phyloP scores from a whole-genome alignment of 2,888 invertebrate genomes.

The Heliothis peltigera region DNA sequence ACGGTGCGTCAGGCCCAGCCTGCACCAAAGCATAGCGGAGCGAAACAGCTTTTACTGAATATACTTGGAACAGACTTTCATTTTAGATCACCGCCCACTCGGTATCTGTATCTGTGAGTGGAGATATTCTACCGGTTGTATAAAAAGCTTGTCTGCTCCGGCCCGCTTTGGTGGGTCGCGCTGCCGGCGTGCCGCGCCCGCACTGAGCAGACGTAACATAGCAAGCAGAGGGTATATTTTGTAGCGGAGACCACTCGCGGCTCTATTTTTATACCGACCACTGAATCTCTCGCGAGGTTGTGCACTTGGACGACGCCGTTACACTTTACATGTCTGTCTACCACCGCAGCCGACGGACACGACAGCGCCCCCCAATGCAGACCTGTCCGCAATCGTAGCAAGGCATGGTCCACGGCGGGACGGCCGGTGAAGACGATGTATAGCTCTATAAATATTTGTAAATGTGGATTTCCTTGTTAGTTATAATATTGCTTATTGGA shows the following conservation, averaged over 20 bases:
- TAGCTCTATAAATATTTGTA: conserved; percentile 50
- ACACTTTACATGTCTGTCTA: conserved; percentile 53
- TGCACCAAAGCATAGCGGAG: too few species aligned
- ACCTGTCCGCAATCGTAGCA: conserved; percentile 7
- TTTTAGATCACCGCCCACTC: too few species aligned
- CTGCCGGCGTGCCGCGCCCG: conserved; percentile 3
- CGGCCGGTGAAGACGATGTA: conserved; percentile 32
- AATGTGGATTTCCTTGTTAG: conserved; percentile 50
- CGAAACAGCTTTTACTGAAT: too few species aligned
- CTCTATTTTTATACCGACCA: conserved; percentile 84
- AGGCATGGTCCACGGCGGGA: conserved; percentile 25
- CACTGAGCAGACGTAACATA: conserved; percentile 56
- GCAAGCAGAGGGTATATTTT: conserved; percentile 74
- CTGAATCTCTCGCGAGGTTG: conserved; percentile 70
- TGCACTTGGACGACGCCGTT: conserved; percentile 60
- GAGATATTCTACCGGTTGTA: too few species aligned
- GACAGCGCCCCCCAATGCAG: neutral
- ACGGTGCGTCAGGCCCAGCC: too few species aligned
- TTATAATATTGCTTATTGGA: conserved; percentile 33
- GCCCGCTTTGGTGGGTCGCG: too few species aligned
- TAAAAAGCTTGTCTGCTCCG: too few species aligned
- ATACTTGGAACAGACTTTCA: too few species aligned
- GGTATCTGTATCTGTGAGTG: too few species aligned
- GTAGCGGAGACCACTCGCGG: conserved; percentile 73
- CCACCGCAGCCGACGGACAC: conserved; percentile 16